phyloP scores from a whole-genome alignment of 2,888 invertebrate species.

The Drosophila stalkeri region DNA sequence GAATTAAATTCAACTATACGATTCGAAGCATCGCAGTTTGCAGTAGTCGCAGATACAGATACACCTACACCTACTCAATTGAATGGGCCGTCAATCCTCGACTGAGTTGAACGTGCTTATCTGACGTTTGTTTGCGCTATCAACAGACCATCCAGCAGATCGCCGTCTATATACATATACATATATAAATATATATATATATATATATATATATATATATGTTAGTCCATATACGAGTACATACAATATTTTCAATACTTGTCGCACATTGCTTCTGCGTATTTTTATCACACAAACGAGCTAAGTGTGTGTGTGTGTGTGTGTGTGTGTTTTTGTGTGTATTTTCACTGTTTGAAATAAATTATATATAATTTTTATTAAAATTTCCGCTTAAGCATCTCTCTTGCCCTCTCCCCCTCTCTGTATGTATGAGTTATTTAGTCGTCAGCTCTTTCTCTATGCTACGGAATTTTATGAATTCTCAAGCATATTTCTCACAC shows the following conservation, averaged over 20 bases:
- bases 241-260: constrained; percentile 53
- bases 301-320: constrained; percentile 10
- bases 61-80: constrained; percentile 60
- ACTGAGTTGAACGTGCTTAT: constrained; percentile 75
- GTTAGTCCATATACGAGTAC: constrained; percentile 22
- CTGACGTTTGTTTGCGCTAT: constrained; percentile 63
- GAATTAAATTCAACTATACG: constrained; percentile 71
- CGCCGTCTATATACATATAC: constrained; percentile 21
- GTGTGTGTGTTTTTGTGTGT: constrained; percentile 22
- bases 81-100: constrained; percentile 63
- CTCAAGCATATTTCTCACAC: constrained; percentile 47
- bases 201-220: constrained; percentile 1
- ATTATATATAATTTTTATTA: constrained; percentile 78
- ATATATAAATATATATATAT: too few relatives aligned
- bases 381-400: constrained; percentile 76
- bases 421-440: constrained; percentile 21
- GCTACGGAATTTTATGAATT: constrained; percentile 37
- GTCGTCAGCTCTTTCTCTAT: constrained; percentile 21
- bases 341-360: constrained; percentile 72
- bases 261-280: constrained; percentile 45
- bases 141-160: constrained; percentile 30
- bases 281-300: constrained; percentile 42
- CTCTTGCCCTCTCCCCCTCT: background rate
- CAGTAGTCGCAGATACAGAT: constrained; percentile 24
- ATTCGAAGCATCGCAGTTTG: constrained; percentile 29